Conservation (phyloP, 2,888 invertebrate species). For the Clivina fossor region DNA sequence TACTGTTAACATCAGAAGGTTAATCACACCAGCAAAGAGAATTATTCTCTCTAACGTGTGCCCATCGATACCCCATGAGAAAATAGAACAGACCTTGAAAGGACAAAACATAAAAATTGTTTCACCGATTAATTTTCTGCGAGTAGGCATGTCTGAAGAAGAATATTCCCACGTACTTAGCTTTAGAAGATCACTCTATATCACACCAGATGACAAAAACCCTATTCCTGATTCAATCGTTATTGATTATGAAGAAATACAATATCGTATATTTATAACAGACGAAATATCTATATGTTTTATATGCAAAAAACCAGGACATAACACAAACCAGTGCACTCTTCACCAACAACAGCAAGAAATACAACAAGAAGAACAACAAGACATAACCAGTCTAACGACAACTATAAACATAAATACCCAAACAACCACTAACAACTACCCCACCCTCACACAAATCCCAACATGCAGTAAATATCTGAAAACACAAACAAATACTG, state of each 20-base stretch:
- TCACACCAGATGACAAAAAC: neutral
- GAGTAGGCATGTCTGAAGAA: constrained; percentile 10
- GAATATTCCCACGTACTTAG: constrained; percentile 9
- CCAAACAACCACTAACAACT: neutral
- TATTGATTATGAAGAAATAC: neutral
- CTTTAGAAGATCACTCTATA: constrained; percentile 4
- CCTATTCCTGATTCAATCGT: neutral
- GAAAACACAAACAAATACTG: neutral
- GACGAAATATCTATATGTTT: neutral
- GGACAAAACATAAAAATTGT: constrained; percentile 2
- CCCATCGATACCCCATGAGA: constrained; percentile 14
- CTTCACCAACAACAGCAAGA: neutral
- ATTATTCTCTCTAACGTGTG: constrained; percentile 26
- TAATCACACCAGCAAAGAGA: constrained; percentile 14
- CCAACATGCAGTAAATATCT: neutral
- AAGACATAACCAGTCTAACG: neutral
- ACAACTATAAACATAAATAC: neutral
- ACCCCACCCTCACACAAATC: neutral
- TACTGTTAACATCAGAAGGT: constrained; percentile 12
- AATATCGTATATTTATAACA: constrained; percentile 6
- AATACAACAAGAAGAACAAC: neutral
- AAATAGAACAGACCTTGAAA: constrained; percentile 6
- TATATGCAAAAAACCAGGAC: constrained; percentile 2
- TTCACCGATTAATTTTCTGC: constrained; percentile 1
- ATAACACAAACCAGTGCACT: neutral